Evolutionary conservation across 2,113 vertebrate species (phyloP).

Genomic region (Carassius gibelio): DNA sequence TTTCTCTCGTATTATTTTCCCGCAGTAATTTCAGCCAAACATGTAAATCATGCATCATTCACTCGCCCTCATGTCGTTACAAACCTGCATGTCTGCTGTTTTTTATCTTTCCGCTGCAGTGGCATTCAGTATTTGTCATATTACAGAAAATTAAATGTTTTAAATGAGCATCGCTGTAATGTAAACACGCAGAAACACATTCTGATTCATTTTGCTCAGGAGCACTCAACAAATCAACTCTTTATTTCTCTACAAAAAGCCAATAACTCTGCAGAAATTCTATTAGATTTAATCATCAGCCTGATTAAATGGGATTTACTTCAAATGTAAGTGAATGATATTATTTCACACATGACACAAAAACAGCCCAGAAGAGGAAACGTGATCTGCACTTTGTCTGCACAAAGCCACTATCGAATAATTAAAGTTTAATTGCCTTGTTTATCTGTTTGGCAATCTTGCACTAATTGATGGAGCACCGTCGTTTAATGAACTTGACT

Average conservation of each 20-base stretch:
- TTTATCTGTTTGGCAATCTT: constrained; percentile 45
- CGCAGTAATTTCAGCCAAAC: background rate
- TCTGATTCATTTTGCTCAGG: background rate
- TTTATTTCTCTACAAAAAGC: background rate
- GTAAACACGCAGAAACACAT: background rate
- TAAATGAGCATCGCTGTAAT: background rate
- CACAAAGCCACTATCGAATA: constrained; percentile 43
- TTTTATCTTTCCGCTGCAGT: background rate
- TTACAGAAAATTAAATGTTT: background rate
- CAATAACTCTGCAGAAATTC: background rate
- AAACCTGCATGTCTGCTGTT: background rate
- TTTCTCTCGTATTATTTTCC: background rate
- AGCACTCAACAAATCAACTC: background rate
- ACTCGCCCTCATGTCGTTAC: background rate
- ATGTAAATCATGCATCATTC: background rate
- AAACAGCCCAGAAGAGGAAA: background rate
- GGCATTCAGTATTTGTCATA: background rate
- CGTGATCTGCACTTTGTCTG: constrained; percentile 30
- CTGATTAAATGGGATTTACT: background rate
- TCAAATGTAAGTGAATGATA: background rate
- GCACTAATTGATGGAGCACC: constrained; percentile 30
- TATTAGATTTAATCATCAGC: background rate
- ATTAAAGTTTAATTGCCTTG: constrained; percentile 46
- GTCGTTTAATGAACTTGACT: constrained; percentile 53
- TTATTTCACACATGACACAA: background rate